Evolutionary conservation across 2,113 vertebrate species (phyloP).

Genomic region (Bolborhynchus lineola): DNA sequence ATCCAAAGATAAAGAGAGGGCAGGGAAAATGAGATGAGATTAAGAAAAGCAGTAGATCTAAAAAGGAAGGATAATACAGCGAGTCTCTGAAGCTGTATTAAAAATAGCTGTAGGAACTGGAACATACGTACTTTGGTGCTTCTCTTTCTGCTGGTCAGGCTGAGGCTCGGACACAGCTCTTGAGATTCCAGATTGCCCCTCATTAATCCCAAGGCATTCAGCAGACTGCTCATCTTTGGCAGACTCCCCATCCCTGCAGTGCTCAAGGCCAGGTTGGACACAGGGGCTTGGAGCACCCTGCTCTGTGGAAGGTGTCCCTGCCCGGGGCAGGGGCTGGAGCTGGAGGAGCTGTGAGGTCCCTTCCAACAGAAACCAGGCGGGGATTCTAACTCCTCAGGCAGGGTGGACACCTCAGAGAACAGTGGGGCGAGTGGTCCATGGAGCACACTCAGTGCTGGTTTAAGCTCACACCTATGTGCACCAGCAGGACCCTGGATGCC

Average conservation of each 20-base stretch:
- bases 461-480: neutral
- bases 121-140: conserved; percentile 19
- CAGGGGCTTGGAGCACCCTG: too few species aligned
- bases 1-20: conserved; percentile 63
- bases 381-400: neutral
- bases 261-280: neutral
- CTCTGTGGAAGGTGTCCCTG: neutral
- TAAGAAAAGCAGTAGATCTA: conserved; percentile 35
- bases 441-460: neutral
- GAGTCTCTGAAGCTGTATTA: conserved; percentile 23
- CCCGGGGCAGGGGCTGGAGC: neutral
- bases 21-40: conserved; percentile 64
- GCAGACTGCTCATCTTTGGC: neutral
- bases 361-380: neutral
- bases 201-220: neutral
- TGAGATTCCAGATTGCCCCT: neutral
- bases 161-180: fast-evolving
- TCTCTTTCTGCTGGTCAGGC: neutral
- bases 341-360: neutral
- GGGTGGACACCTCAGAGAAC: neutral
- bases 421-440: neutral
- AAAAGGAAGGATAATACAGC: conserved; percentile 25
- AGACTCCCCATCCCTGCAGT: neutral
- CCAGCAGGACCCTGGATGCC: neutral
- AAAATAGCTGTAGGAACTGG: conserved; percentile 52